Evolutionary conservation across 2,888 invertebrate species (phyloP), one percentile per base, ranked within the genome.

Genomic region (Perizoma affinitatum): DNA sequence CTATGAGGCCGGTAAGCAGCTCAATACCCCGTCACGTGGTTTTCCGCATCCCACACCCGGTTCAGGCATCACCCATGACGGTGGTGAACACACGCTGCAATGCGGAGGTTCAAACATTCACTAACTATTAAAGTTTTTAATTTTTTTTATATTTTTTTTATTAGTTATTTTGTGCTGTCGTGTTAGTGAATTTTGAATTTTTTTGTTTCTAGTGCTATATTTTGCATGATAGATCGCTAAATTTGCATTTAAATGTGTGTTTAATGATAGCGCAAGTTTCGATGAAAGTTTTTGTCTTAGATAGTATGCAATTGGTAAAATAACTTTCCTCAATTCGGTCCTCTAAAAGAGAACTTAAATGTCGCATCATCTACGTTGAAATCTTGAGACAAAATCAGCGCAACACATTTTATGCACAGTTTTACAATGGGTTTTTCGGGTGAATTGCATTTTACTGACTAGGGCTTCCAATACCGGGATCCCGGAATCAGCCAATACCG

Each of bases 1-100:
- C 96, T 57, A 94, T 95, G 11, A 91, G 95, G 69, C 93, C 94
- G 87, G 93, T 94, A 74, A 94, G 93, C 83, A 93, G 93, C 73
- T 88, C 93, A 43, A 89, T 93, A 67, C 85, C 90, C 59, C 83
- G 84, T 63, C 82, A 80, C 74, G 86, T 84, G 65, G 36, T 40
- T 10, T 54, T 52, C 52, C 54, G 52, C 42, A 36, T 53, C 22
- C n/a, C 43, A 42, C 57, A 50, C 41, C 76, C 76, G 64, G 81
- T 78, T 67, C 86, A 84, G 81, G 83, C 85, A 85, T 73, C 82
- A 52, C 79, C 82, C 63, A 70, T 86, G 83, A 80, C 84, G 73
- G 74, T 87, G 79, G 76, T 82, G 80, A 79, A 71, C 74, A 85
- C 86, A 72, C 87, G 83, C 82, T 65, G 65, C 61, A 93, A 93